Conservation (phyloP, 2,888 invertebrate genomes). For the Unio delphinus region DNA sequence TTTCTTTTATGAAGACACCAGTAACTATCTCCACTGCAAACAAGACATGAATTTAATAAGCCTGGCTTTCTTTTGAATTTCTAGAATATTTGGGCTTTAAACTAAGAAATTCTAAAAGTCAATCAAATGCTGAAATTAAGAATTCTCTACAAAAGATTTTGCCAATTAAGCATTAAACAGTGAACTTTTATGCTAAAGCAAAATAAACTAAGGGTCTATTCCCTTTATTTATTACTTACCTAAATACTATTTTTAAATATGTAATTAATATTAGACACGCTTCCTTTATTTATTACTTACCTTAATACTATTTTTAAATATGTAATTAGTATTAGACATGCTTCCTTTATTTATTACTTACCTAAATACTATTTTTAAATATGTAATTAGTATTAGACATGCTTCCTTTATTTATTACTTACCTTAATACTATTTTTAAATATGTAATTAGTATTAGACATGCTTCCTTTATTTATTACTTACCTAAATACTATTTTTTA, state of each 20-base stretch:
- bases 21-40: too few relatives aligned
- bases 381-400: slow-evolving; percentile 94
- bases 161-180: background rate
- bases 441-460: slow-evolving; percentile 92
- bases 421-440: slow-evolving; percentile 95
- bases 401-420: slow-evolving; percentile 76
- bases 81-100: too few relatives aligned
- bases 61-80: too few relatives aligned
- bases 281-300: slow-evolving; percentile 76
- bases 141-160: background rate
- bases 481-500: slow-evolving; percentile 92
- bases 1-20: too few relatives aligned
- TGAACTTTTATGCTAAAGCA: background rate
- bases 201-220: background rate
- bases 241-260: slow-evolving; percentile 96
- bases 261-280: slow-evolving; percentile 92
- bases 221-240: slow-evolving; percentile 62
- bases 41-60: too few relatives aligned
- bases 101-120: too few relatives aligned
- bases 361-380: slow-evolving; percentile 95
- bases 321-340: slow-evolving; percentile 93
- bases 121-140: background rate
- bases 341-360: slow-evolving; percentile 76
- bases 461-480: slow-evolving; percentile 78
- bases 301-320: slow-evolving; percentile 96